phyloP scores from a whole-genome alignment of 2,888 invertebrate genomes.

The Tetranychus piercei region DNA sequence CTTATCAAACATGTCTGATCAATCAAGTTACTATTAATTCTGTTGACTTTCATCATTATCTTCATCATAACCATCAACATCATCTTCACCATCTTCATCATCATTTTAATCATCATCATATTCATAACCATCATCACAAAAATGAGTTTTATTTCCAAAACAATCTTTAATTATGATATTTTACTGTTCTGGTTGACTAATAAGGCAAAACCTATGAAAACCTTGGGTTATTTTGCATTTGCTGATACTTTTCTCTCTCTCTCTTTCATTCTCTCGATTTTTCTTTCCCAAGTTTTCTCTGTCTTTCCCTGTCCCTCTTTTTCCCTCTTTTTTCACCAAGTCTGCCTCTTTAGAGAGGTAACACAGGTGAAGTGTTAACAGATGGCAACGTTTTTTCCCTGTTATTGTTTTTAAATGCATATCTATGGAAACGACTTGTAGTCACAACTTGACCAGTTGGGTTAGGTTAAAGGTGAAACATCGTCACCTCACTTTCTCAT shows the following conservation, averaged over 20 bases:
- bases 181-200: background rate
- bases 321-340: background rate
- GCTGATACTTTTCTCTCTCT: background rate
- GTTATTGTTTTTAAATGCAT: too few species aligned
- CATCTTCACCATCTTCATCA: background rate
- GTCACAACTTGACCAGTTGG: too few species aligned
- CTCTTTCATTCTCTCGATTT: background rate
- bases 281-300: background rate
- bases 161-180: background rate
- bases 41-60: background rate
- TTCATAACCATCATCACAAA: background rate
- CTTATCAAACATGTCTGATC: background rate
- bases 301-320: background rate
- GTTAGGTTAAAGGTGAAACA: too few species aligned
- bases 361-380: too few species aligned
- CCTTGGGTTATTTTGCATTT: slow-evolving; percentile 4
- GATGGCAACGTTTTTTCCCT: too few species aligned
- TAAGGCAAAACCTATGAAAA: background rate
- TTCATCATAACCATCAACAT: background rate
- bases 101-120: background rate
- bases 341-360: too few species aligned
- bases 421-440: too few species aligned
- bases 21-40: background rate
- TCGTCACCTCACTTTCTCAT: too few species aligned
- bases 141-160: background rate